Evolutionary conservation across 2,113 vertebrate species (phyloP).

Genomic region (Arothron firmamentum): DNA sequence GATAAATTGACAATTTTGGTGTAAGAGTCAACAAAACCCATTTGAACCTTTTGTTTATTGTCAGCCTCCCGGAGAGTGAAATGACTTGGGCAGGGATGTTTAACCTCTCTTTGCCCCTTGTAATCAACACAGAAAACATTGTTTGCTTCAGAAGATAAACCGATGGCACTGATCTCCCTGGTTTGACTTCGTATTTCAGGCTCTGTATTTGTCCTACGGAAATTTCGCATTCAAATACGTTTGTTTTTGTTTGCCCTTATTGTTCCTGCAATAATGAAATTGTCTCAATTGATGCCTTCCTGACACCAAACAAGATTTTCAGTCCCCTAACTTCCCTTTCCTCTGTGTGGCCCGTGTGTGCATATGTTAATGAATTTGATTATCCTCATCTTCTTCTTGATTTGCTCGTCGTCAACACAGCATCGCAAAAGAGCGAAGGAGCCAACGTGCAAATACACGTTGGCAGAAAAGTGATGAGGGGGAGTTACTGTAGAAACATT

Average conservation of each 20-base stretch:
- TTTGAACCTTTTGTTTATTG: slow-evolving; percentile 18
- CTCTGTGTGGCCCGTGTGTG: slow-evolving; percentile 29
- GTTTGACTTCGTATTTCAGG: background rate
- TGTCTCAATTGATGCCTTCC: too few relatives aligned
- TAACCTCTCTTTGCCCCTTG: slow-evolving; percentile 45
- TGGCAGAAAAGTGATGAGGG: slow-evolving; percentile 10
- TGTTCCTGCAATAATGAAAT: background rate
- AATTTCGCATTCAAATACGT: background rate
- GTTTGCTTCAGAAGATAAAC: slow-evolving; percentile 17
- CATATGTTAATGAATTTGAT: slow-evolving; percentile 13
- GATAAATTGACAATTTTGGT: slow-evolving; percentile 33
- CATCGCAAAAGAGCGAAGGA: slow-evolving; percentile 31
- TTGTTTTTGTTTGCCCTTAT: background rate
- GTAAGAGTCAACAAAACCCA: slow-evolving; percentile 33
- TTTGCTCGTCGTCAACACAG: slow-evolving; percentile 31
- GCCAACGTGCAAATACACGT: slow-evolving; percentile 8
- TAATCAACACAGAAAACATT: slow-evolving; percentile 9
- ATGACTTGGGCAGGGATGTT: slow-evolving; percentile 14
- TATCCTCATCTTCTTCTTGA: slow-evolving; percentile 22
- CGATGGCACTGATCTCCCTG: background rate
- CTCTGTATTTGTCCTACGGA: slow-evolving; percentile 10
- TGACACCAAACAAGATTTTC: slow-evolving; percentile 5
- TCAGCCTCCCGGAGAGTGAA: slow-evolving; percentile 14
- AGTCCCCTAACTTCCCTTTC: slow-evolving; percentile 10
- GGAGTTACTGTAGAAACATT: background rate